Evolutionary conservation across 1,140 invertebrate genomes (phyloP).

Genomic region (Procambarus clarkii): DNA sequence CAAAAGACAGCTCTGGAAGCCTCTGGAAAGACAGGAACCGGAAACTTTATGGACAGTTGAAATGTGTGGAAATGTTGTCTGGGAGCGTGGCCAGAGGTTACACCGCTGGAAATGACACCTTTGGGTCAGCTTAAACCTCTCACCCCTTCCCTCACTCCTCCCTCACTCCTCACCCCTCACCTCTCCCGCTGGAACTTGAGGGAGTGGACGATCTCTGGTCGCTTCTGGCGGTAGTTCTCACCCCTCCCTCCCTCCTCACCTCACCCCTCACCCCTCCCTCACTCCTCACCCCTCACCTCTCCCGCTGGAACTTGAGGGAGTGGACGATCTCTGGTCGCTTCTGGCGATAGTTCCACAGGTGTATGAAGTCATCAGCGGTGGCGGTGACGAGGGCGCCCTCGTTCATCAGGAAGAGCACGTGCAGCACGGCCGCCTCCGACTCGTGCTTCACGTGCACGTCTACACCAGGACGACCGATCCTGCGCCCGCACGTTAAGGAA

Average conservation of each 20-base stretch:
- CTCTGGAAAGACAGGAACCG: too few species aligned
- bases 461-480: conserved; percentile 95
- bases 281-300: conserved; percentile 82
- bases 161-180: conserved; percentile 77
- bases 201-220: conserved; percentile 94
- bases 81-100: too few species aligned
- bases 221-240: conserved; percentile 79
- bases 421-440: conserved; percentile 74
- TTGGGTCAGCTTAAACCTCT: too few species aligned
- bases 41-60: too few species aligned
- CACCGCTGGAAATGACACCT: too few species aligned
- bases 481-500: conserved; percentile 75
- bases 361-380: conserved; percentile 94
- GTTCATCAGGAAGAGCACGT: conserved; percentile 94
- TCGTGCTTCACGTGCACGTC: conserved; percentile 95
- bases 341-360: conserved; percentile 98
- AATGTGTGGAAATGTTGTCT: too few species aligned
- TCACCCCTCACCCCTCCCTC: not conserved
- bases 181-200: conserved; percentile 97
- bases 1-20: too few species aligned
- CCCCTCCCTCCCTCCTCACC: not conserved
- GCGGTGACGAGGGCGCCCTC: conserved; percentile 96
- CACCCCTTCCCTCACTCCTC: not conserved
- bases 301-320: conserved; percentile 96
- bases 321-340: conserved; percentile 96